phyloP scores from a whole-genome alignment of 2,888 invertebrate genomes.

The Volucella bombylans region DNA sequence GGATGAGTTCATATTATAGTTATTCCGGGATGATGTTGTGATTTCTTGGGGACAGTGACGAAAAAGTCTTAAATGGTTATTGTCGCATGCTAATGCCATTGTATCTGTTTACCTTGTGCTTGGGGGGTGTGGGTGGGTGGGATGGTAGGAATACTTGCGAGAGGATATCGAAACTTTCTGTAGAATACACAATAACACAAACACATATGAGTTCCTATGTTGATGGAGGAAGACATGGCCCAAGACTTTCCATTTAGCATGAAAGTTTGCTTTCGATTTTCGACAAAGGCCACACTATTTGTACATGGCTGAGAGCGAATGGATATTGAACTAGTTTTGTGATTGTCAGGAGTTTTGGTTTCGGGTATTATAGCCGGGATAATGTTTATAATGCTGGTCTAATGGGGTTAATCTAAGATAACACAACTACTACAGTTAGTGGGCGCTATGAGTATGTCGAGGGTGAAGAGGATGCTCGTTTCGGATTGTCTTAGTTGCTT shows the following conservation, averaged over 20 bases:
- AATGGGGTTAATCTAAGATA: slow-evolving; percentile 68
- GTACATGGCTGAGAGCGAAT: slow-evolving; percentile 44
- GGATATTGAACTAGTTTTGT: slow-evolving; percentile 62
- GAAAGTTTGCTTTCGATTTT: slow-evolving; percentile 41
- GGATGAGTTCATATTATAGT: slow-evolving; percentile 42
- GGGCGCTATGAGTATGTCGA: neutral
- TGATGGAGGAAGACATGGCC: too few species aligned
- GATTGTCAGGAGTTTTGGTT: slow-evolving; percentile 56
- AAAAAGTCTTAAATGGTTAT: slow-evolving; percentile 41
- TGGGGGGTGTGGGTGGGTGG: neutral
- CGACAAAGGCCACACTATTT: slow-evolving; percentile 2
- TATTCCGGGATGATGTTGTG: slow-evolving; percentile 52
- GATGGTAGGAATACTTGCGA: slow-evolving; percentile 32
- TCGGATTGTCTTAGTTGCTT: slow-evolving; percentile 28
- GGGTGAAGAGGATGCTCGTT: slow-evolving; percentile 4
- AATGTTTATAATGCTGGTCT: slow-evolving; percentile 66
- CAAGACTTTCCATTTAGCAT: slow-evolving; percentile 19
- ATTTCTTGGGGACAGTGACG: slow-evolving; percentile 33
- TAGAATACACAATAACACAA: neutral
- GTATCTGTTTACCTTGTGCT: slow-evolving; percentile 41
- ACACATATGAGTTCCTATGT: neutral
- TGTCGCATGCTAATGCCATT: slow-evolving; percentile 6
- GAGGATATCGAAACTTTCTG: slow-evolving; percentile 13
- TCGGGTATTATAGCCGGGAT: slow-evolving; percentile 58
- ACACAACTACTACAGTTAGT: slow-evolving; percentile 30